Conservation (phyloP, 2,113 vertebrate genomes). For the Rhynchopsitta pachyrhyncha region DNA sequence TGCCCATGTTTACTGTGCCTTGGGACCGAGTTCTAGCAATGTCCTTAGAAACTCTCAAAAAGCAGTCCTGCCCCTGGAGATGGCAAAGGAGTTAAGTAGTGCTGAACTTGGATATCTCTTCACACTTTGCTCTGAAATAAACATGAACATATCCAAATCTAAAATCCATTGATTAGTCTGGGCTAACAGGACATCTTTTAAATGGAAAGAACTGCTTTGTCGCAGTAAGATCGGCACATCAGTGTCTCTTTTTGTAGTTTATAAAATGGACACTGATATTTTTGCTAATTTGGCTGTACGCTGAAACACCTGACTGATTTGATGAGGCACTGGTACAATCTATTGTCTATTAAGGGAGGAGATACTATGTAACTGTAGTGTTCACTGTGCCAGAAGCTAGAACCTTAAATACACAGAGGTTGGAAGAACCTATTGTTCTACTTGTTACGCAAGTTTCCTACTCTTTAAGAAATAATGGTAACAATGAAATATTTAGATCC, state of each 20-base stretch:
- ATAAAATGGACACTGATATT: neutral
- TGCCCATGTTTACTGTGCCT: accelerated
- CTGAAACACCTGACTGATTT: neutral
- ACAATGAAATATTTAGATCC: neutral
- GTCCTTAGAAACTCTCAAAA: neutral
- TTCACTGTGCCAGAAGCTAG: neutral
- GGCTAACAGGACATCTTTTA: neutral
- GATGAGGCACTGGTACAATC: neutral
- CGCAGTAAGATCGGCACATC: neutral
- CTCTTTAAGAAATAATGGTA: neutral
- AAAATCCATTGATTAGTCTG: neutral
- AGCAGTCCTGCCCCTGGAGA: neutral
- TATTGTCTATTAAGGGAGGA: neutral
- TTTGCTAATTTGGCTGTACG: neutral
- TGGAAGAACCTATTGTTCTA: neutral
- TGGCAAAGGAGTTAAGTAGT: neutral
- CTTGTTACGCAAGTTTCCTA: neutral
- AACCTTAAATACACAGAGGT: neutral
- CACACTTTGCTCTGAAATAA: neutral
- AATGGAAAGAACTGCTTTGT: neutral
- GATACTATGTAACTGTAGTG: neutral
- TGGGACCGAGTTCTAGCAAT: neutral
- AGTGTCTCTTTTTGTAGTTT: neutral
- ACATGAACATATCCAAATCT: accelerated
- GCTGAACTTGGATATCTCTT: neutral